These are phyloP conservation scores for Sphaeramia orbicularis DNA, from an alignment of 2,797 vertebrate genomes.

Conservation along the genomic window DNA sequence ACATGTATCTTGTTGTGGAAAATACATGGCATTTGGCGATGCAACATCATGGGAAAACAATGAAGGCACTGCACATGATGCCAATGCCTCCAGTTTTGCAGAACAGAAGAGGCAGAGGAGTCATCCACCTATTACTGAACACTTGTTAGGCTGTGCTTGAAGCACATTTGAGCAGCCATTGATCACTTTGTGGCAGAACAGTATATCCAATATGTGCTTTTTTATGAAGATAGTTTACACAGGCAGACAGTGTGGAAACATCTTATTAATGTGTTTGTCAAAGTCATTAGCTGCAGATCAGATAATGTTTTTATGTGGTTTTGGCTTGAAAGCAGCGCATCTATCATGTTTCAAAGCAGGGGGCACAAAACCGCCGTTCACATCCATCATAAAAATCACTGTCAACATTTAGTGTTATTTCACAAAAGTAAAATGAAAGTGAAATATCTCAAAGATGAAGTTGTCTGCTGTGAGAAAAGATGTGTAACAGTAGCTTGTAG, in stretches of 20 bases:
- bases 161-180: conserved; percentile 43
- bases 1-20: conserved; percentile 75
- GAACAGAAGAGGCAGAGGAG: conserved; percentile 60
- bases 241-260: not conserved
- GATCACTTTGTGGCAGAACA: conserved; percentile 43
- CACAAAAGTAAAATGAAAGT: conserved; percentile 8
- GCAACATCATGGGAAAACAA: conserved; percentile 66
- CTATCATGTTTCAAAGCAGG: conserved; percentile 27
- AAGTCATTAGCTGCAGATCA: not conserved
- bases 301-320: conserved; percentile 28
- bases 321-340: conserved; percentile 20
- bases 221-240: conserved; percentile 6
- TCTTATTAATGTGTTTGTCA: too few relatives aligned
- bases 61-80: conserved; percentile 46
- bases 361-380: conserved; percentile 20
- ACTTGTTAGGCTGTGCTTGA: conserved; percentile 55
- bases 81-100: conserved; percentile 60
- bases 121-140: conserved; percentile 65
- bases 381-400: conserved; percentile 61
- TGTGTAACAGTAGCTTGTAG: conserved; percentile 26
- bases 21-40: conserved; percentile 70
- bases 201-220: conserved; percentile 21
- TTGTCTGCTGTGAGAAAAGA: conserved; percentile 54
- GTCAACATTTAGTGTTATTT: conserved; percentile 56
- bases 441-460: conserved; percentile 49